Evolutionary conservation across 2,113 vertebrate species (phyloP), one percentile per base, ranked within the genome.

Genomic region (Puntigrus tetrazona): DNA sequence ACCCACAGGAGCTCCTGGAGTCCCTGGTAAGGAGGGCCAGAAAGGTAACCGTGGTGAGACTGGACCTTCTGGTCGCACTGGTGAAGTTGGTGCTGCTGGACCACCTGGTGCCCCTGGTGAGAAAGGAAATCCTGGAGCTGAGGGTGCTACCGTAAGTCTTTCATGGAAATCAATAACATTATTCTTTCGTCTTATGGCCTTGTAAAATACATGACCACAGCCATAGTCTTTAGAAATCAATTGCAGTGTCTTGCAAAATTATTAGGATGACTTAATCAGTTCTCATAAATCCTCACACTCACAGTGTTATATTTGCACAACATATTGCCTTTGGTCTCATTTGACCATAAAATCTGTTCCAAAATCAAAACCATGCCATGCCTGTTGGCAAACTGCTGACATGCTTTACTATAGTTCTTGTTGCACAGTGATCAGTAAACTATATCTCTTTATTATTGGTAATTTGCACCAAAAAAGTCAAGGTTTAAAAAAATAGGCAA

Each of bases 21-120:
- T 94, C 9, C 11, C n/a, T 87, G 98, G 98, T 86, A 99, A 99
- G 91, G 98, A 99, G 87, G 97, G 98, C 16, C 88, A 89, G 87
- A 99, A 99, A 95, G 98, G 98, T 90, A 92, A 95, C 90, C 97
- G 97, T 73, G 98, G 98, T 95, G 98, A 99, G 91, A 97, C 97
- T 38, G 98, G 98, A 89, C 93, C 96, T 14, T 92, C 95, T 78
- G 98, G 98, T 78, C 97, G 98, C 81, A 67, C 96, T 7, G 98
- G 97, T 88, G 98, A 99, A 86, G 77, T 95, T 0, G 98, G 98
- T 20, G 91, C 95, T 61, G 91, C 95, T 78, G 98, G 97, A 3
- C 92, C 96, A 82, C 95, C 97, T 25, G 97, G 98, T 10, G 55
- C 92, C 8, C 0, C 96, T 14, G 97, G 98, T 7, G 98, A 99